A percentile compares a stretch with the other conserved stretches of the same genome.
Conservation (phyloP, 2,888 invertebrate species). For the Patella caerulea region DNA sequence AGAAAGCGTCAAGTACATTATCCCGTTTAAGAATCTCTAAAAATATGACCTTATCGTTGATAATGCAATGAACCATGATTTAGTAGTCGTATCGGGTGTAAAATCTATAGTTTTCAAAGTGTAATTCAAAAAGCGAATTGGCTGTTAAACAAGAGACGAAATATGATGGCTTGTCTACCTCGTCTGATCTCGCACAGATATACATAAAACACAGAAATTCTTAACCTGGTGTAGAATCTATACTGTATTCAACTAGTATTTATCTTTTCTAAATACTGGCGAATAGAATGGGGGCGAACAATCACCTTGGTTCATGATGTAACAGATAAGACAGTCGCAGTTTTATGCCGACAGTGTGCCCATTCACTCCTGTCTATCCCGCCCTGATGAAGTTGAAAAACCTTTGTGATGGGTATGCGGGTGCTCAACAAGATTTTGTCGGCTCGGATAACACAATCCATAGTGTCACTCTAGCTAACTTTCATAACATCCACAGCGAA, state of each 20-base stretch:
- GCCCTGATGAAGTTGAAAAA: neutral
- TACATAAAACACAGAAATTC: too few relatives aligned
- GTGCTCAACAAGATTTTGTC: neutral
- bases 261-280: too few relatives aligned
- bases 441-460: conserved; percentile 4
- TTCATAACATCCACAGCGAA: neutral
- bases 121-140: conserved; percentile 1
- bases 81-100: neutral
- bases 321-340: conserved; percentile 1
- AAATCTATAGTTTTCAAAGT: neutral
- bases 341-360: neutral
- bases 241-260: too few relatives aligned
- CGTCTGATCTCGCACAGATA: too few relatives aligned
- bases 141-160: neutral
- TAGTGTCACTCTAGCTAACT: neutral
- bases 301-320: neutral
- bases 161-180: neutral
- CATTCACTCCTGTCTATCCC: neutral
- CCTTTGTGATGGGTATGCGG: conserved; percentile 9
- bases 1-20: too few relatives aligned
- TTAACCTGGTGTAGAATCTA: too few relatives aligned
- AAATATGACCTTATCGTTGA: neutral
- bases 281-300: neutral
- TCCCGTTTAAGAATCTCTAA: too few relatives aligned
- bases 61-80: neutral